These are phyloP conservation scores for Psilopsiagon aurifrons DNA, from an alignment of 2,113 vertebrate species.

Conservation along the genomic window DNA sequence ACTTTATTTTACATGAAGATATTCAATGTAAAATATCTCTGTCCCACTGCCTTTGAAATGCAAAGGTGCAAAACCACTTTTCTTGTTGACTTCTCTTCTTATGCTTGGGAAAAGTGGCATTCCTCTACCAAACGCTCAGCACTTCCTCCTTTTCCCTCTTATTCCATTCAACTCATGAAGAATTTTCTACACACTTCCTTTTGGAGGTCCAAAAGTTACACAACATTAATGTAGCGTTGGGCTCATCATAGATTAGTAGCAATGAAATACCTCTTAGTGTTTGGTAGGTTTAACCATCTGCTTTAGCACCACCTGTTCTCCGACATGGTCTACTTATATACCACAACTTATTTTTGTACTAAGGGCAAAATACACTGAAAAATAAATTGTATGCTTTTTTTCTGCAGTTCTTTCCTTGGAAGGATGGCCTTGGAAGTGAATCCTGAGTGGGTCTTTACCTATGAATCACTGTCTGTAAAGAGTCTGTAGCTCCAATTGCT, in stretches of 20 bases:
- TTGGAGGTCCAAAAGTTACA: constrained; percentile 54
- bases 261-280: background rate
- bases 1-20: background rate
- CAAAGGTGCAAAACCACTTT: background rate
- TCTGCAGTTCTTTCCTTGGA: constrained; percentile 6
- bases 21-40: background rate
- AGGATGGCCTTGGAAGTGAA: constrained; percentile 6
- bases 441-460: constrained; percentile 4
- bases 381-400: constrained; percentile 36
- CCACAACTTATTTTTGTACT: constrained; percentile 67
- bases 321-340: background rate
- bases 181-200: constrained; percentile 45
- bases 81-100: background rate
- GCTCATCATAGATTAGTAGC: background rate
- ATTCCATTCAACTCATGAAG: background rate
- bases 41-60: background rate
- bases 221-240: background rate
- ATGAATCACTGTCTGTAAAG: background rate
- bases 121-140: constrained; percentile 4
- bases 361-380: constrained; percentile 36
- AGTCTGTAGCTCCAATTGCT: background rate
- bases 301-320: constrained; percentile 61
- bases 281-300: background rate
- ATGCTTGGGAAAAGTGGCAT: background rate
- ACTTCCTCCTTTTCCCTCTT: background rate